These are phyloP conservation scores for Rhinoderma darwinii DNA, from an alignment of 2,113 vertebrate species.

Conservation along the genomic window DNA sequence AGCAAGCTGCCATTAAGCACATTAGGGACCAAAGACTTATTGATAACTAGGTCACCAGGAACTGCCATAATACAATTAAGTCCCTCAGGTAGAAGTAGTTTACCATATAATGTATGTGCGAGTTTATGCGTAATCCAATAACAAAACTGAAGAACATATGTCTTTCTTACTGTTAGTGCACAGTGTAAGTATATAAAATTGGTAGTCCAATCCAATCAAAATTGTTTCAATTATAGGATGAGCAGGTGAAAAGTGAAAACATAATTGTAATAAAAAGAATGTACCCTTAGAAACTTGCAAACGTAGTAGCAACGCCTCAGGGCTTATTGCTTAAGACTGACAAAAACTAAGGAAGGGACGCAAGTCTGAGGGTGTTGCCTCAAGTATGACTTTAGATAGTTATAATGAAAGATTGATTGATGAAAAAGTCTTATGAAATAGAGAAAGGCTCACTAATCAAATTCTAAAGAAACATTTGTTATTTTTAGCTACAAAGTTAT, in stretches of 20 bases:
- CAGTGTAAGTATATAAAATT: not conserved
- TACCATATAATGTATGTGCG: not conserved
- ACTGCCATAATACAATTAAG: not conserved
- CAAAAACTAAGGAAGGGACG: constrained; percentile 26
- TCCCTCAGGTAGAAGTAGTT: not conserved
- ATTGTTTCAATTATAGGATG: not conserved
- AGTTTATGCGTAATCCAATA: not conserved
- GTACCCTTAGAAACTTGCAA: constrained; percentile 1
- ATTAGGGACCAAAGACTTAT: not conserved
- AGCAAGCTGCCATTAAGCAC: not conserved
- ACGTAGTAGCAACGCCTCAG: constrained; percentile 22
- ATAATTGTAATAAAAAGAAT: not conserved
- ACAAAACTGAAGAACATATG: not conserved
- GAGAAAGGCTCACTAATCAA: not conserved
- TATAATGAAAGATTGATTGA: constrained; percentile 44
- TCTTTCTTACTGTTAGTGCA: not conserved
- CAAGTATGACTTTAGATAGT: not conserved
- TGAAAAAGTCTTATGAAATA: constrained; percentile 33
- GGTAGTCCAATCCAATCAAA: not conserved
- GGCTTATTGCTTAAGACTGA: constrained; percentile 38
- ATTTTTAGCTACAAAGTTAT: constrained; percentile 17
- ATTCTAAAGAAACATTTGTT: not conserved
- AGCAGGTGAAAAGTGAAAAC: constrained; percentile 26
- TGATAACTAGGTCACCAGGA: not conserved
- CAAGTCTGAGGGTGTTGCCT: constrained; percentile 38